Percentiles rank a stretch among this genome's conserved stretches.
These are phyloP conservation scores for Acomys russatus DNA, from an alignment of 2,797 vertebrate species.

Conservation along the genomic window DNA sequence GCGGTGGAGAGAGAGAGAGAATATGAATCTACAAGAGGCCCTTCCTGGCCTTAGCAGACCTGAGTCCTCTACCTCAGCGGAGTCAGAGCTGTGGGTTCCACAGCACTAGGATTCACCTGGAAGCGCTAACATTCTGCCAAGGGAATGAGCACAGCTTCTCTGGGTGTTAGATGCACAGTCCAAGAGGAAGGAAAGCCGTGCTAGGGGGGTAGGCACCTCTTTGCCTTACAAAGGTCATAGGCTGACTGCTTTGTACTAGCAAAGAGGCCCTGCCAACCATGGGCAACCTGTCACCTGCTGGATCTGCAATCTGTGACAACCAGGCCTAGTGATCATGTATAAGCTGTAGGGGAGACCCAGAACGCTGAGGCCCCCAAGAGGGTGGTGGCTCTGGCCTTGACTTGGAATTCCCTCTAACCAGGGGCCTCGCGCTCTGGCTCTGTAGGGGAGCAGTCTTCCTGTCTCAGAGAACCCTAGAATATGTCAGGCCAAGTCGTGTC, in stretches of 20 bases:
- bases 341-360: not conserved
- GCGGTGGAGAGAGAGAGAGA: too few relatives aligned
- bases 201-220: constrained; percentile 12
- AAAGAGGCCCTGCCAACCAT: constrained; percentile 90
- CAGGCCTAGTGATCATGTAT: fast-evolving
- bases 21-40: too few relatives aligned
- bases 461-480: not conserved
- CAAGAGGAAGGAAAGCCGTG: not conserved
- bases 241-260: constrained; percentile 89
- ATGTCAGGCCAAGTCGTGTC: too few relatives aligned
- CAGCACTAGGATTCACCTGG: constrained; percentile 55
- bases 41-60: not conserved
- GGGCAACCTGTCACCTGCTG: constrained; percentile 87
- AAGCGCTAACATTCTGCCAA: constrained; percentile 72
- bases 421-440: not conserved
- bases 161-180: not conserved
- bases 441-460: too few relatives aligned
- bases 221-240: constrained; percentile 85
- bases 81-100: constrained; percentile 33
- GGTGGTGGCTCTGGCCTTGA: not conserved
- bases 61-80: not conserved
- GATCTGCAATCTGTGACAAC: constrained; percentile 76
- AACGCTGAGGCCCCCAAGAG: not conserved
- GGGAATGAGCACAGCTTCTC: constrained; percentile 59
- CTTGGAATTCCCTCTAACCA: too few relatives aligned